These are phyloP conservation scores for Carterocephalus palaemon DNA, from an alignment of 2,888 invertebrate species.

Conservation along the genomic window DNA sequence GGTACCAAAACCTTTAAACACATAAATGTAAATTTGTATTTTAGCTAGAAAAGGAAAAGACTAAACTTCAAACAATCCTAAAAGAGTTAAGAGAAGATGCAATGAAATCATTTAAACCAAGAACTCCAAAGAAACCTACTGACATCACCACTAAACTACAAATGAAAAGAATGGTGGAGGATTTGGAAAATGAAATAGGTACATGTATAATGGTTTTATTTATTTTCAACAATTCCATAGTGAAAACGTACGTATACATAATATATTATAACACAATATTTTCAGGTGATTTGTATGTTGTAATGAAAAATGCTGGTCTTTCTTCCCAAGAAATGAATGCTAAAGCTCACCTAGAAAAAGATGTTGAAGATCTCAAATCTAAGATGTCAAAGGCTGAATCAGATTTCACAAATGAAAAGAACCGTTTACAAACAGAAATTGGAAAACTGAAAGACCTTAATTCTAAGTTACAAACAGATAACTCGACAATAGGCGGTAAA, in stretches of 20 bases:
- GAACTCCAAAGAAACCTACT: slow-evolving; percentile 85
- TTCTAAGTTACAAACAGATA: slow-evolving; percentile 65
- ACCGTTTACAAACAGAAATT: slow-evolving; percentile 69
- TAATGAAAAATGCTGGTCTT: slow-evolving; percentile 80
- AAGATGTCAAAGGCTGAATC: slow-evolving; percentile 72
- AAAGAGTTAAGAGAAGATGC: slow-evolving; percentile 83
- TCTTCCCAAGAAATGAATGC: slow-evolving; percentile 71
- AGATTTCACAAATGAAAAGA: slow-evolving; percentile 75
- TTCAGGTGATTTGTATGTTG: slow-evolving; percentile 79
- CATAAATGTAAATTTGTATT: slow-evolving; percentile 22
- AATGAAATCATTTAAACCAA: slow-evolving; percentile 82
- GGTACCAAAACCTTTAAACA: slow-evolving; percentile 16
- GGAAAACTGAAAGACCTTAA: slow-evolving; percentile 75
- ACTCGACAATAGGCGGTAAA: slow-evolving; percentile 54
- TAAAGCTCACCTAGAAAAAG: slow-evolving; percentile 68
- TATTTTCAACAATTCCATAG: too few relatives aligned
- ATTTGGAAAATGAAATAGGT: slow-evolving; percentile 92
- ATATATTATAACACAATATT: too few relatives aligned
- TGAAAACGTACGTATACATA: background rate
- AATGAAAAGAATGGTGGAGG: slow-evolving; percentile 90
- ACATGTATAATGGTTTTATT: slow-evolving; percentile 32
- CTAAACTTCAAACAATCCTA: slow-evolving; percentile 81
- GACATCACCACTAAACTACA: slow-evolving; percentile 85
- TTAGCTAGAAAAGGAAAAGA: slow-evolving; percentile 81
- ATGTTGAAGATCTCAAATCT: slow-evolving; percentile 74